Percentiles rank a stretch among this genome's conserved stretches.
These are phyloP conservation scores for Pseudorasbora parva DNA, from an alignment of 2,113 vertebrate genomes.

Conservation along the genomic window DNA sequence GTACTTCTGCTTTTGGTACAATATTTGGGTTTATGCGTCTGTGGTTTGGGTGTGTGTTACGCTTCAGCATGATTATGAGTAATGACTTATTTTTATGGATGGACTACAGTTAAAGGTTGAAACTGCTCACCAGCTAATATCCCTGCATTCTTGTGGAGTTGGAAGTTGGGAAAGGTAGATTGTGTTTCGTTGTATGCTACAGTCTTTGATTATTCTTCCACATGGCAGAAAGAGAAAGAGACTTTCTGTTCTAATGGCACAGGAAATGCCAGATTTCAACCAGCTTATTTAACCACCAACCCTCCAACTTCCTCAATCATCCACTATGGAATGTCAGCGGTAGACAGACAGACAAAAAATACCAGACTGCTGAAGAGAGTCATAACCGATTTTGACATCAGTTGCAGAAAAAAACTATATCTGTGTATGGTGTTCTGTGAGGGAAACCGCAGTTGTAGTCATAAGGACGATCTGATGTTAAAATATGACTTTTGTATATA, in stretches of 20 bases:
- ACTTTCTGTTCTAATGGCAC: conserved; percentile 44
- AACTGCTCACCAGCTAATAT: conserved; percentile 6
- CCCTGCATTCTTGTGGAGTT: not conserved
- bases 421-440: not conserved
- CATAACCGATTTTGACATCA: not conserved
- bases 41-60: not conserved
- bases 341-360: not conserved
- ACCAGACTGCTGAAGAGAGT: conserved; percentile 22
- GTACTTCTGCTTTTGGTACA: not conserved
- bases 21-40: not conserved
- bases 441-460: not conserved
- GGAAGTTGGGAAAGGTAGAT: not conserved
- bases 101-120: conserved; percentile 4
- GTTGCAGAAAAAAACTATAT: not conserved
- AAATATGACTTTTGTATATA: not conserved
- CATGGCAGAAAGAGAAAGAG: conserved; percentile 49
- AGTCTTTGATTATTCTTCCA: conserved; percentile 47
- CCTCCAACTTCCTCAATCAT: not conserved
- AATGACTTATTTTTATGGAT: not conserved
- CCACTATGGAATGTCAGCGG: not conserved
- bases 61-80: not conserved
- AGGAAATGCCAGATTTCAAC: conserved; percentile 54
- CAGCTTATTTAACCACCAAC: conserved; percentile 2
- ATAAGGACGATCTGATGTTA: not conserved
- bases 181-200: conserved; percentile 42